Base-by-base conservation (phyloP, 2,113 vertebrate species). In the Apteryx mantelli region DNA sequence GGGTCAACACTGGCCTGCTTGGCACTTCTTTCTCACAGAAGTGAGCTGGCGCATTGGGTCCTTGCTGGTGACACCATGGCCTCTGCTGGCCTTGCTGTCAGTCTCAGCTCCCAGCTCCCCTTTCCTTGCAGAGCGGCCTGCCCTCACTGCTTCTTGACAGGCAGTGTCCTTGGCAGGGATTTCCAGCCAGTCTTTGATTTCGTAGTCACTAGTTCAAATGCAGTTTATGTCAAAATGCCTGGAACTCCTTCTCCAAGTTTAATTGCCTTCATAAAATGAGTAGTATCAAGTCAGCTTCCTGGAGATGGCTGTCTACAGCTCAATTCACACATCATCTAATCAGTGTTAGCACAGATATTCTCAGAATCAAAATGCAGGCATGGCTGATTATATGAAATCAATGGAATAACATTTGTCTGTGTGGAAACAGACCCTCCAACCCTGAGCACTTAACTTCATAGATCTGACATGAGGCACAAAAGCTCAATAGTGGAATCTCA, bases 111-210 rank as follows among this genome's bases (percentile, higher is more conserved):
- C 18, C 16, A 53, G 13, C 1, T 94, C 38, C 38, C 46, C 34
- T 69, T 48, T 4, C 24, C 4, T 11, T 28, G 26, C 11, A 69
- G 26, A 36, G 7, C 0, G 1, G 10, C 16, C 2, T 4, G 50
- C 44, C 24, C n/a, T 83, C 7, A 9, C 17, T 9, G 55, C n/a
- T 70, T 36, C 55, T 16, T 56, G 22, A 11, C 20, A 79, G n/a
- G 9, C 16, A 18, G 11, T n/a, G 7, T 32, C 26, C 30, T 66
- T 64, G 64, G 20, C 56, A 83, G 70, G 36, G 52, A 20, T 79
- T 87, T 90, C 64, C 64, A 82, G 13, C 7, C 13, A 88, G 16
- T 32, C 28, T 91, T 90, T 65, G 32, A 79, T 88, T 94, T 86
- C 17, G 26, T 80, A 17, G 19, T 44, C 16, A 9, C 8, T 53